A percentile compares a stretch with the other conserved stretches of the same genome.
Conservation (phyloP, 1,140 invertebrate species). For the Belonocnema kinseyi region DNA sequence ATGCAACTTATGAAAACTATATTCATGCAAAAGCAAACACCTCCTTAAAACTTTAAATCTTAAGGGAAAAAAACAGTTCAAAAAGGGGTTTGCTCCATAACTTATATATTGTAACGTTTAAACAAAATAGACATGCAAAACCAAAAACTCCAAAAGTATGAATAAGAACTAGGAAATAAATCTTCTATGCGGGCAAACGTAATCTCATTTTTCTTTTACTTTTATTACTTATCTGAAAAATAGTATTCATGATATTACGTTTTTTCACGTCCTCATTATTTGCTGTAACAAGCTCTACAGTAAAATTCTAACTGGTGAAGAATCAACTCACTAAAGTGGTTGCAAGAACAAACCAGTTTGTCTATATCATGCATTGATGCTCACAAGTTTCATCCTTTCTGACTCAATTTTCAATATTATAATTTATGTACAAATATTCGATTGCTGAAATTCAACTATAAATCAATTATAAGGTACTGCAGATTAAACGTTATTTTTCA, state of each 20-base stretch:
- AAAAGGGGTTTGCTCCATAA: constrained; percentile 6
- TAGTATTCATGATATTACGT: constrained; percentile 2
- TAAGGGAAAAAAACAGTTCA: not conserved
- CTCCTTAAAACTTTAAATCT: not conserved
- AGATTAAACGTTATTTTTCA: not conserved
- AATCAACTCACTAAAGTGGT: constrained; percentile 36
- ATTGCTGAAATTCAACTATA: not conserved
- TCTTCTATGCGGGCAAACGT: constrained; percentile 50
- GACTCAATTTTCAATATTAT: not conserved
- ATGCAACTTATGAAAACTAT: constrained; percentile 24
- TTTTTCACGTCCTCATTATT: constrained; percentile 5
- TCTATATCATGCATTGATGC: constrained; percentile 37
- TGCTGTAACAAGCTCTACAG: constrained; percentile 30
- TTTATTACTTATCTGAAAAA: constrained; percentile 5
- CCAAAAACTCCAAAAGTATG: constrained; percentile 46
- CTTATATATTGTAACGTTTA: constrained; percentile 11
- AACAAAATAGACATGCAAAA: constrained; percentile 51
- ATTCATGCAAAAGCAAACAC: constrained; percentile 33
- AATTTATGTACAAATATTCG: too few relatives aligned
- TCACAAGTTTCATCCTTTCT: constrained; percentile 44
- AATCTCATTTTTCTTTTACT: constrained; percentile 40
- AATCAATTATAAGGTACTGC: not conserved
- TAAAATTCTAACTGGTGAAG: constrained; percentile 23
- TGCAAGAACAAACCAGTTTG: constrained; percentile 36
- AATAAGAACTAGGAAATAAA: constrained; percentile 53